Evolutionary conservation across 2,113 vertebrate genomes (phyloP).

Genomic region (Muntiacus reevesi): DNA sequence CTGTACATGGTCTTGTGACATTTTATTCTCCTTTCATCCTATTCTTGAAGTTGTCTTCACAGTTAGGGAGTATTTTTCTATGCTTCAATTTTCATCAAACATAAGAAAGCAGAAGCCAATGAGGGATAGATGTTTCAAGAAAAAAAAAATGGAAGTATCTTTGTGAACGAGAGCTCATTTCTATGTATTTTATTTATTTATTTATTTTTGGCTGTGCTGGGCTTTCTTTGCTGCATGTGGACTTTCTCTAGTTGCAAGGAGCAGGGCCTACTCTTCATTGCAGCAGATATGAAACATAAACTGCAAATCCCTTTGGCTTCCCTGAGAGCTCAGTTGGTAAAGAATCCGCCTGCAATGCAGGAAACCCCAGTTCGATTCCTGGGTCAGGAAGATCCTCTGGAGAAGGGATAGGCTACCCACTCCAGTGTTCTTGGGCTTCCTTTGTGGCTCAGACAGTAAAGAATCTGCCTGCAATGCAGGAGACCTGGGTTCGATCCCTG

Average conservation of each 20-base stretch:
- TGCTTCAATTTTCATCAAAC: background rate
- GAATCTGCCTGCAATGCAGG: background rate
- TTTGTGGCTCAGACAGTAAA: background rate
- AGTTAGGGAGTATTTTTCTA: background rate
- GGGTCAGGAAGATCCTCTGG: background rate
- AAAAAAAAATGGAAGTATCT: background rate
- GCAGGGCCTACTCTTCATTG: background rate
- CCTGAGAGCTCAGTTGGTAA: background rate
- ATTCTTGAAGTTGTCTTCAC: background rate
- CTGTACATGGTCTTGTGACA: background rate
- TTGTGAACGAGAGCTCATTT: background rate
- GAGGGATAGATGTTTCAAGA: background rate
- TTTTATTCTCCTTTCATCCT: background rate
- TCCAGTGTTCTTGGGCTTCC: background rate
- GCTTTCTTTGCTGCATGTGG: background rate
- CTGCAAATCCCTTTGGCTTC: background rate
- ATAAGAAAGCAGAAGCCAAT: background rate
- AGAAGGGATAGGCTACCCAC: background rate
- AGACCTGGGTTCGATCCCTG: accelerated
- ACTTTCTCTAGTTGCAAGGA: background rate
- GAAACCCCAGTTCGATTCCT: background rate
- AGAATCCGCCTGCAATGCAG: background rate
- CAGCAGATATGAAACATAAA: background rate
- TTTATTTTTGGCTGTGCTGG: background rate
- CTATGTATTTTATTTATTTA: background rate